Conservation (phyloP, 2,888 invertebrate species). For the Clostera curtula region DNA sequence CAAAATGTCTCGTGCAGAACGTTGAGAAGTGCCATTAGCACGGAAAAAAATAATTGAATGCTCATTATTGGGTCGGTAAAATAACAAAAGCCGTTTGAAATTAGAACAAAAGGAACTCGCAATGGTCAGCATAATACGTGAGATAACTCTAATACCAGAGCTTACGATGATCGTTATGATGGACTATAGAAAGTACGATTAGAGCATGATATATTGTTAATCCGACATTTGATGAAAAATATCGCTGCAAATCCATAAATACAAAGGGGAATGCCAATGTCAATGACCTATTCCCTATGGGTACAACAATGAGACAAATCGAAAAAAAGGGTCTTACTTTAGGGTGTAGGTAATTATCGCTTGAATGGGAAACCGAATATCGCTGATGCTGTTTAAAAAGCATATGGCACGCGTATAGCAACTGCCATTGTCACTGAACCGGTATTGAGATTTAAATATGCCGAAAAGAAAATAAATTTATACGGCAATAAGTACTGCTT, state of each 20-base stretch:
- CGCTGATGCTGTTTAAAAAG: conserved; percentile 39
- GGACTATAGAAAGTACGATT: conserved; percentile 39
- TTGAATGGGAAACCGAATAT: conserved; percentile 51
- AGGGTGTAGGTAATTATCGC: conserved; percentile 57
- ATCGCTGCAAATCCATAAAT: conserved; percentile 52
- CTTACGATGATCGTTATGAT: conserved; percentile 31
- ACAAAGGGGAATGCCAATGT: conserved; percentile 65
- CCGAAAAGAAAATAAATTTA: conserved; percentile 12
- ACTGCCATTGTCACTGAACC: conserved; percentile 22
- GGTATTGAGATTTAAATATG: conserved; percentile 24
- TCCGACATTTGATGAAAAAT: conserved; percentile 57
- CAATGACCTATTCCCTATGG: conserved; percentile 66
- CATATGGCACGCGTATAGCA: conserved; percentile 34
- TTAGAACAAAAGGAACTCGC: conserved; percentile 13
- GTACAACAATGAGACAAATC: conserved; percentile 56
- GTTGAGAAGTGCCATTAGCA: too few species aligned
- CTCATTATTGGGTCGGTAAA: conserved; percentile 2
- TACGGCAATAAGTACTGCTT: too few species aligned
- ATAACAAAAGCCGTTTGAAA: conserved; percentile 4
- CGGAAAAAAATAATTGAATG: too few species aligned
- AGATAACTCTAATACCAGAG: conserved; percentile 23
- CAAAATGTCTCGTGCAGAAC: background rate
- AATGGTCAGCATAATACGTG: conserved; percentile 25
- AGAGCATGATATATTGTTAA: conserved; percentile 59
- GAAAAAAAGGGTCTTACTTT: conserved; percentile 63